Conservation (phyloP, 1,140 invertebrate genomes). For the Lepidurus packardi region DNA sequence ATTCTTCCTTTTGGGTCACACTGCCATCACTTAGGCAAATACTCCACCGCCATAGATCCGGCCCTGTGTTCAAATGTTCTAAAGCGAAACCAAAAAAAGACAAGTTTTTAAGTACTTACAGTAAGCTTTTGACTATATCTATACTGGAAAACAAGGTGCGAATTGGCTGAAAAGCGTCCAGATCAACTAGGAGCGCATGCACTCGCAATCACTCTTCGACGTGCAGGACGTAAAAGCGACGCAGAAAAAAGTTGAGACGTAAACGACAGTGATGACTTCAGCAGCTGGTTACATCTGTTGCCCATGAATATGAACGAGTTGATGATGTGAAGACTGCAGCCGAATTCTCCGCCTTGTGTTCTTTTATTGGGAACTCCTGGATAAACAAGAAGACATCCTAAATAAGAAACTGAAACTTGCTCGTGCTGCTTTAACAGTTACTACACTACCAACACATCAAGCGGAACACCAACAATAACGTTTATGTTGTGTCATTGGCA, state of each 20-base stretch:
- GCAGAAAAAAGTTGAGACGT: not conserved
- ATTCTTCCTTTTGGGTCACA: not conserved
- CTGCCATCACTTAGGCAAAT: not conserved
- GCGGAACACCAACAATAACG: not conserved
- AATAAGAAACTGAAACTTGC: not conserved
- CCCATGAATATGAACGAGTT: not conserved
- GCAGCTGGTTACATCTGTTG: constrained; percentile 21
- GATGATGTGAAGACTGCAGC: constrained; percentile 1
- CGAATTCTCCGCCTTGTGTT: not conserved
- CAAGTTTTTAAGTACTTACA: too few species aligned
- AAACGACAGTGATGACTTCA: not conserved
- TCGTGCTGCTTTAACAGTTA: not conserved
- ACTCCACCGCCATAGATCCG: not conserved
- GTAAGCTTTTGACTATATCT: too few species aligned
- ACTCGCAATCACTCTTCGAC: too few species aligned
- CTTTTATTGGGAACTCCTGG: constrained; percentile 7
- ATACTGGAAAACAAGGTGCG: too few species aligned
- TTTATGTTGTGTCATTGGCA: not conserved
- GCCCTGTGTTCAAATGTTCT: too few species aligned
- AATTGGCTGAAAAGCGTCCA: too few species aligned
- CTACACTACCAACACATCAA: not conserved
- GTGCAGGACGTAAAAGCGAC: not conserved
- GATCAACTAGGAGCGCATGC: too few species aligned
- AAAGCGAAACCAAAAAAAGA: too few species aligned
- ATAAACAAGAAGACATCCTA: constrained; percentile 5